Conservation (phyloP, 1,140 invertebrate genomes). For the Pararge aegeria region DNA sequence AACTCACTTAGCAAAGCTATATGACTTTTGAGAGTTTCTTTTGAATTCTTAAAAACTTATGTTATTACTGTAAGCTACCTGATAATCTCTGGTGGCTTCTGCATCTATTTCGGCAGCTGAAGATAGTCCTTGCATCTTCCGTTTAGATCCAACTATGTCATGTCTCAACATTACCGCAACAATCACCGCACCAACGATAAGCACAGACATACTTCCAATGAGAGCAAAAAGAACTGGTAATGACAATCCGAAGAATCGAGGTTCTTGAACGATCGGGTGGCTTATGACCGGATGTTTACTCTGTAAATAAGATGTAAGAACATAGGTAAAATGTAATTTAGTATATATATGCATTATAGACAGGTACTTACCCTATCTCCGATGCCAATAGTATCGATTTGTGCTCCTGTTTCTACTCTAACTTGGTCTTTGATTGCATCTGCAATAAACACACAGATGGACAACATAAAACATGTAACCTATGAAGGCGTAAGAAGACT, state of each 20-base stretch:
- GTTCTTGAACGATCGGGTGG: slow-evolving; percentile 38
- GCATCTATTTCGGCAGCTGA: slow-evolving; percentile 84
- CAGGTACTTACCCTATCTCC: slow-evolving; percentile 86
- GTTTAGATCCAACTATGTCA: slow-evolving; percentile 82
- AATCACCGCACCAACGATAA: slow-evolving; percentile 84
- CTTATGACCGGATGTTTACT: slow-evolving; percentile 59
- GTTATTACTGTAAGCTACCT: slow-evolving; percentile 73
- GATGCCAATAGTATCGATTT: slow-evolving; percentile 87
- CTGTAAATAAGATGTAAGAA: slow-evolving; percentile 35
- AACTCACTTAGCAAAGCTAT: too few relatives aligned
- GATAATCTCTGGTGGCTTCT: slow-evolving; percentile 96
- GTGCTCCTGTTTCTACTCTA: slow-evolving; percentile 80
- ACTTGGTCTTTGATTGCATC: slow-evolving; percentile 83
- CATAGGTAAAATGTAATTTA: slow-evolving; percentile 3
- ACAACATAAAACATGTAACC: not conserved
- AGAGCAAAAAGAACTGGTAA: slow-evolving; percentile 78
- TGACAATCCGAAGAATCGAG: slow-evolving; percentile 79
- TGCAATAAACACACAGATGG: slow-evolving; percentile 58
- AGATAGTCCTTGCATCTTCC: slow-evolving; percentile 85
- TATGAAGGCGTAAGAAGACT: too few relatives aligned
- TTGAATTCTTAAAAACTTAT: too few relatives aligned
- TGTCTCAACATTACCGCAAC: slow-evolving; percentile 87
- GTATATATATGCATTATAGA: not conserved
- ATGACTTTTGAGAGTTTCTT: too few relatives aligned
- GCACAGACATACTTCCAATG: slow-evolving; percentile 79